Conservation (phyloP, 1,140 invertebrate species). For the Eumeta japonica region DNA sequence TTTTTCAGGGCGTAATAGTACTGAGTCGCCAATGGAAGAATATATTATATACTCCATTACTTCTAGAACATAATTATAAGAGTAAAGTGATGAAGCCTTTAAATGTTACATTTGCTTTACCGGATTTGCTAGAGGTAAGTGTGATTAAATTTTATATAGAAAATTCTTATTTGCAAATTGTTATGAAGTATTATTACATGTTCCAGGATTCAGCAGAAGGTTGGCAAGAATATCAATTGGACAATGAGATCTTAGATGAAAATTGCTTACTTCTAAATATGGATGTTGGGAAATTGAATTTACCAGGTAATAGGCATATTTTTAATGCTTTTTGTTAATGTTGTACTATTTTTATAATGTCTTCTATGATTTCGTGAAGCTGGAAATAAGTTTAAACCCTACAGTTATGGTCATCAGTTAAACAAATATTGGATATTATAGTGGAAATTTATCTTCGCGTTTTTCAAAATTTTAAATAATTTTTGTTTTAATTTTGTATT, state of each 20-base stretch:
- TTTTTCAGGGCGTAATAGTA: slow-evolving; percentile 38
- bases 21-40: slow-evolving; percentile 96
- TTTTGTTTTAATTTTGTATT: too few relatives aligned
- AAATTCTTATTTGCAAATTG: neutral
- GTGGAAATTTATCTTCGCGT: too few relatives aligned
- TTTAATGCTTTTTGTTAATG: too few relatives aligned
- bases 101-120: slow-evolving; percentile 85
- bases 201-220: slow-evolving; percentile 42
- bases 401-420: too few relatives aligned
- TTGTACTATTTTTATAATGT: too few relatives aligned
- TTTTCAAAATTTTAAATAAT: too few relatives aligned
- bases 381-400: too few relatives aligned
- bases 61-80: slow-evolving; percentile 88
- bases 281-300: slow-evolving; percentile 39
- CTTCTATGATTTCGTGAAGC: too few relatives aligned
- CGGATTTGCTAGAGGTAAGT: slow-evolving; percentile 75
- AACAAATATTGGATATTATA: too few relatives aligned
- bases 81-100: slow-evolving; percentile 77
- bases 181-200: too few relatives aligned
- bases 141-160: slow-evolving; percentile 4
- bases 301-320: slow-evolving; percentile 47
- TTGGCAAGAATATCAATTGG: slow-evolving; percentile 44
- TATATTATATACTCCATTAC: slow-evolving; percentile 87
- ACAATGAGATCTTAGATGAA: slow-evolving; percentile 76
- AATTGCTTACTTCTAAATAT: slow-evolving; percentile 77